Evolutionary conservation across 23 tunicate species (phyloP).

Genomic region (Corella eumyota): DNA sequence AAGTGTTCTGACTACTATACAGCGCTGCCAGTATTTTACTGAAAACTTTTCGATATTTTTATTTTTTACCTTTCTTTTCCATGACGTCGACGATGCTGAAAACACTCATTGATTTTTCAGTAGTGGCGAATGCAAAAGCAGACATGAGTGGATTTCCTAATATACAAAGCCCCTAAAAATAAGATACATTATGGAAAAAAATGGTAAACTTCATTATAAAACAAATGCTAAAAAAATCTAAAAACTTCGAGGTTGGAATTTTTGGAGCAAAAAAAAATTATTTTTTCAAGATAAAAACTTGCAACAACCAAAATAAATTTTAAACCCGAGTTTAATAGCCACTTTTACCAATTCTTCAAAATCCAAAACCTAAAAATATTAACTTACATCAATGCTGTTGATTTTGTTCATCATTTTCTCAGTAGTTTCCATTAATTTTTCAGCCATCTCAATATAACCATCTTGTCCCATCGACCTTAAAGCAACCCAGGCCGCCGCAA

Average conservation of each 20-base stretch:
- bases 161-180: conserved; percentile 59
- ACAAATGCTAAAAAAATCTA: not conserved
- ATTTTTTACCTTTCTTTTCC: conserved; percentile 78
- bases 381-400: conserved; percentile 29
- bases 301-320: too few relatives aligned
- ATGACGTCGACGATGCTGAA: conserved; percentile 64
- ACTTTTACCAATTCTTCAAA: too few relatives aligned
- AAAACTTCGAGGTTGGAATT: not conserved
- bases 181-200: too few relatives aligned
- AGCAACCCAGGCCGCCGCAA: conserved; percentile 95
- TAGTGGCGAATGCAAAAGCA: conserved; percentile 60
- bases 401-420: conserved; percentile 69
- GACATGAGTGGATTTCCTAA: conserved; percentile 79
- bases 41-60: too few relatives aligned
- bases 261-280: not conserved
- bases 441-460: conserved; percentile 79
- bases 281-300: too few relatives aligned
- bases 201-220: too few relatives aligned
- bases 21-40: not conserved
- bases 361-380: too few relatives aligned
- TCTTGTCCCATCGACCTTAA: conserved; percentile 81
- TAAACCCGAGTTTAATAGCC: too few relatives aligned
- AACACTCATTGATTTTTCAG: conserved; percentile 29
- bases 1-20: not conserved
- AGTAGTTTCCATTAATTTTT: conserved; percentile 52